phyloP scores from a whole-genome alignment of 2,888 invertebrate genomes.

The Pollenia griseotomentosa region DNA sequence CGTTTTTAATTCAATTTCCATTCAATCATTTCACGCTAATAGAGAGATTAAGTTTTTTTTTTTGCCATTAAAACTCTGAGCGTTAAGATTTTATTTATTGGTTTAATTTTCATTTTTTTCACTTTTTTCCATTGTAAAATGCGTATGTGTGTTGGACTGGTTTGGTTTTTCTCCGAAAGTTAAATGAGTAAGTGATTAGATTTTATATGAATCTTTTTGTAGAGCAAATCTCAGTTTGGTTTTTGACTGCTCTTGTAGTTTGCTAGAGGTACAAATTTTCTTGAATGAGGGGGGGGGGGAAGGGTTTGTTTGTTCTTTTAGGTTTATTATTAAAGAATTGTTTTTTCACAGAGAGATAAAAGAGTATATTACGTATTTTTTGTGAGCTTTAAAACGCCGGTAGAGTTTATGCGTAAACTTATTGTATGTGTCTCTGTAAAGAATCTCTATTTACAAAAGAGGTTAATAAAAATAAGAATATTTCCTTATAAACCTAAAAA shows the following conservation, averaged over 20 bases:
- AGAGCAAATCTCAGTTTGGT: constrained; percentile 54
- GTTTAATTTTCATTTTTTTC: constrained; percentile 9
- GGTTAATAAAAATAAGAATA: too few species aligned
- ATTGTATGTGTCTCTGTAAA: neutral
- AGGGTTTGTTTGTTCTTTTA: neutral
- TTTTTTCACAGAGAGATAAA: constrained; percentile 20
- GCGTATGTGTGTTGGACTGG: neutral
- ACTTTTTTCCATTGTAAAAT: constrained; percentile 28
- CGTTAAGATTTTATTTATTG: constrained; percentile 4
- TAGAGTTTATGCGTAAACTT: neutral
- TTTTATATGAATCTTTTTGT: constrained; percentile 18
- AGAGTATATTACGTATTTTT: constrained; percentile 20
- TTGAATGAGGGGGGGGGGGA: neutral
- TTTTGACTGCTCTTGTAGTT: constrained; percentile 34
- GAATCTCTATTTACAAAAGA: neutral
- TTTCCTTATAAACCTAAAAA: too few species aligned
- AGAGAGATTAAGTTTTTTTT: constrained; percentile 7
- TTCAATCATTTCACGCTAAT: constrained; percentile 12
- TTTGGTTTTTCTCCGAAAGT: constrained; percentile 40
- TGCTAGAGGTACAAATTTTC: neutral
- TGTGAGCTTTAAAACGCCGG: constrained; percentile 13
- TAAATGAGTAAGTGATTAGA: neutral
- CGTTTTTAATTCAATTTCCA: constrained; percentile 2
- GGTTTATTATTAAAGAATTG: constrained; percentile 19
- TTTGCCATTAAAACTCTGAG: constrained; percentile 3